Conservation (phyloP, 2,113 vertebrate species). For the Scortum barcoo region DNA sequence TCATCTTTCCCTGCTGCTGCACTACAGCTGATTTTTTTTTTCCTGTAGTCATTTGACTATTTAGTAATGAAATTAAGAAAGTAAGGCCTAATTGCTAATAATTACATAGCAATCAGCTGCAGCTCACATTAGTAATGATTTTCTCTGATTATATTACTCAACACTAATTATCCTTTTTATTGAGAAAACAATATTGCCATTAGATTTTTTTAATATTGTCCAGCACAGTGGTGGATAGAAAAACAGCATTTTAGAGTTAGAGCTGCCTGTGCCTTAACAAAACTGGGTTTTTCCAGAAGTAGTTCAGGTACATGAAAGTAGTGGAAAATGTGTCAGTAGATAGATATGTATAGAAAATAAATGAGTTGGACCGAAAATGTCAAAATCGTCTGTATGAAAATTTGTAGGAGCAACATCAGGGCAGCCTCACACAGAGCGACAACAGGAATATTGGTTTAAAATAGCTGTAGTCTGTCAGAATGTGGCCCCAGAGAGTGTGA, state of each 20-base stretch:
- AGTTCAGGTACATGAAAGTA: neutral
- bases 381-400: neutral
- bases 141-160: neutral
- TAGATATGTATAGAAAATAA: neutral
- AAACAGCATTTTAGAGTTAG: neutral
- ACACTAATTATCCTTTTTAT: neutral
- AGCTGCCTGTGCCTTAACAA: neutral
- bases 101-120: neutral
- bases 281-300: neutral
- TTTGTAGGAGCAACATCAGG: neutral
- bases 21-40: neutral
- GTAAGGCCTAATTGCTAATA: neutral
- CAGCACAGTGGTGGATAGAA: neutral
- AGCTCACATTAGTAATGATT: neutral
- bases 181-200: neutral
- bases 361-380: neutral
- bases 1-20: neutral
- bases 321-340: neutral
- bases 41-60: neutral
- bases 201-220: neutral
- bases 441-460: slow-evolving; percentile 6
- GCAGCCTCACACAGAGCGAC: neutral
- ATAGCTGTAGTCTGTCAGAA: slow-evolving; percentile 5
- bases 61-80: neutral
- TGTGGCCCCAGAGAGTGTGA: neutral